Evolutionary conservation across 2,797 vertebrate genomes (phyloP).

Genomic region (Novumbra hubbsi): DNA sequence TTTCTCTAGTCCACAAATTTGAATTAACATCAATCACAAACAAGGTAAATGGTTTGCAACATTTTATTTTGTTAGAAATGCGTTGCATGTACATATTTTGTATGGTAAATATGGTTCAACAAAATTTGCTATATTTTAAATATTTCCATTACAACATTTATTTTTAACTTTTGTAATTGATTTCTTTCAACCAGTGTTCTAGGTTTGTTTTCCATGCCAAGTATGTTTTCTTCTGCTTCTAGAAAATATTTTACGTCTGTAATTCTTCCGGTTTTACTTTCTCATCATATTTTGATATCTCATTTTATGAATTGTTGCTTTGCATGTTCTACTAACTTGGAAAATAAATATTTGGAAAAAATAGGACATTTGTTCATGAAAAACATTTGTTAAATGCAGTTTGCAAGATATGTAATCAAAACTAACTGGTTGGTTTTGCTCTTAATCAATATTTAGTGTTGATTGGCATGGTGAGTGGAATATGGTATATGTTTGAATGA

Average conservation of each 20-base stretch:
- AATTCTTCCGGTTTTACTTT: slow-evolving; percentile 58
- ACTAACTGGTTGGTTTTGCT: slow-evolving; percentile 59
- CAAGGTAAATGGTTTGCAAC: slow-evolving; percentile 40
- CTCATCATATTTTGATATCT: slow-evolving; percentile 64
- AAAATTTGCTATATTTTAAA: slow-evolving; percentile 25
- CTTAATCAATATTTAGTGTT: slow-evolving; percentile 54
- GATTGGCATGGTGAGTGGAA: slow-evolving; percentile 53
- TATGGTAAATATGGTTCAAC: slow-evolving; percentile 37
- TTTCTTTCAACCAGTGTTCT: slow-evolving; percentile 42
- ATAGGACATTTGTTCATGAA: slow-evolving; percentile 37
- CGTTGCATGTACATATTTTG: slow-evolving; percentile 54
- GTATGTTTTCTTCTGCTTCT: slow-evolving; percentile 50
- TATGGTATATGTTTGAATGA: slow-evolving; percentile 58
- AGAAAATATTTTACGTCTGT: slow-evolving; percentile 59
- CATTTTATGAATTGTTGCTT: slow-evolving; percentile 57
- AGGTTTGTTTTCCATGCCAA: slow-evolving; percentile 40
- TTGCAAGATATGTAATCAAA: slow-evolving; percentile 54
- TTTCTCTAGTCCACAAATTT: slow-evolving; percentile 31
- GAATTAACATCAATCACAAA: slow-evolving; percentile 41
- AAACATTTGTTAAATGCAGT: slow-evolving; percentile 37
- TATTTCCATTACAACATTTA: slow-evolving; percentile 48
- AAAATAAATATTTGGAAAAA: slow-evolving; percentile 54
- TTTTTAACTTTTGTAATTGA: slow-evolving; percentile 47
- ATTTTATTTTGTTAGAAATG: slow-evolving; percentile 40
- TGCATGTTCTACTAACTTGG: slow-evolving; percentile 75